Percentiles rank a stretch among this genome's conserved stretches.
phyloP scores from a whole-genome alignment of 2,797 vertebrate species.

The Mormyrops boulengeri region DNA sequence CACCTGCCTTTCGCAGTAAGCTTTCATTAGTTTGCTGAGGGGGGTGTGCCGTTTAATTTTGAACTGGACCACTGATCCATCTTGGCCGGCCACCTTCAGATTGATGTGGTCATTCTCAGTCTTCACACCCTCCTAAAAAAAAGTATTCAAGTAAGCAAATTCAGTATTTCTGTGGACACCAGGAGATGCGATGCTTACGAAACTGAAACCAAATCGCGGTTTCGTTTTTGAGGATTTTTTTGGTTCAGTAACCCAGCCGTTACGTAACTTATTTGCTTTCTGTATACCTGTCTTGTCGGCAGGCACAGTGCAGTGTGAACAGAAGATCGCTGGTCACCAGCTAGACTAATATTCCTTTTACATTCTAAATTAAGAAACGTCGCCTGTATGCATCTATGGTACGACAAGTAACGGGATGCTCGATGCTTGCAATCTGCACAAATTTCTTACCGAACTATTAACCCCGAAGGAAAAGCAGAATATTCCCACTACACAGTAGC shows the following conservation, averaged over 20 bases:
- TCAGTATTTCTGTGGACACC: neutral
- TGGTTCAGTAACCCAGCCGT: neutral
- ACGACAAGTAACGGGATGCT: neutral
- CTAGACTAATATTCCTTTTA: neutral
- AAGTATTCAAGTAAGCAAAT: no score
- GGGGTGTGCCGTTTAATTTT: conserved; percentile 86
- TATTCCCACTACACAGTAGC: neutral
- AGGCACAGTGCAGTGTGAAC: neutral
- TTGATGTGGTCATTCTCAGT: conserved; percentile 85
- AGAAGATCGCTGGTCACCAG: neutral
- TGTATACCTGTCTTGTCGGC: neutral
- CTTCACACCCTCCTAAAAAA: conserved; percentile 76
- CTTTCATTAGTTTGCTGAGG: conserved; percentile 86
- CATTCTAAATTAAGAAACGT: neutral
- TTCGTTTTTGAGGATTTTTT: neutral
- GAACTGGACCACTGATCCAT: conserved; percentile 83
- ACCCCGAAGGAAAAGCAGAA: neutral
- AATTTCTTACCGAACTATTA: neutral
- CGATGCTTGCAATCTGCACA: neutral
- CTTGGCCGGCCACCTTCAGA: conserved; percentile 82
- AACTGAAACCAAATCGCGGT: neutral
- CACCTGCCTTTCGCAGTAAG: conserved; percentile 86
- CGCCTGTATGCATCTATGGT: neutral
- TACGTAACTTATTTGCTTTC: neutral
- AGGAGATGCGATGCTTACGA: neutral